Evolutionary conservation across 1,140 invertebrate genomes (phyloP), one percentile per base, ranked within the genome.

Genomic region (Camponotus vicinus): DNA sequence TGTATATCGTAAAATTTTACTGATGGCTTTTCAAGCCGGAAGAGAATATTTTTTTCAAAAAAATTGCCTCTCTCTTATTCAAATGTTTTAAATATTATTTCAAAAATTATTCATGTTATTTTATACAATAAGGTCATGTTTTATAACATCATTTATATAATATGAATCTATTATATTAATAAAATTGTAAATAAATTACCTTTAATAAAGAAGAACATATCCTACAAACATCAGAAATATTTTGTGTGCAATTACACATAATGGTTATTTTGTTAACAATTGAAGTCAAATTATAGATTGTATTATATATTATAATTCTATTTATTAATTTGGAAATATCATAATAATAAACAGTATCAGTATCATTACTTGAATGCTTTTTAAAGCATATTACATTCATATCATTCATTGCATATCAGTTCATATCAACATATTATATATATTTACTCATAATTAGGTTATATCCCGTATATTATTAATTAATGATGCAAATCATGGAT

Each of bases 261-360:
- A n/a, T 21, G 1, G 1, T 57, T 34, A 57, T 73, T 55, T 18
- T 34, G 21, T 32, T 32, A 32, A 13, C 4, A 27, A 4, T 55
- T 27, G 9, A 37, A 52, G 49, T 52, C 18, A 3, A 15, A 49
- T 49, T 49, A 49, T 49, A 49, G 27, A 32, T 70, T 32, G 2
- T n/a, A 71, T 27, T 52, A 55, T 9, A 4, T 75, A 57, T 27
- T 27, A 27, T 27, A 27, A 75, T 59, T 40, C 34, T 59, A 40
- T 4, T 18, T 73, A 75, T 75, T 59, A 75, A 57, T 52, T 7
- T 8, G 11, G 11, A 13, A 59, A 75, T 75, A 13, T 57, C 18
- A 13, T 13, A 21, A 40, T 34, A 32, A 6, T 0, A 8, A 34
- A 0, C 37, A 27, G 1, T 0, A 27, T 27, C 27, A 27, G 0